Evolutionary conservation across 2,888 invertebrate species (phyloP).

Genomic region (Macrophya annulata): DNA sequence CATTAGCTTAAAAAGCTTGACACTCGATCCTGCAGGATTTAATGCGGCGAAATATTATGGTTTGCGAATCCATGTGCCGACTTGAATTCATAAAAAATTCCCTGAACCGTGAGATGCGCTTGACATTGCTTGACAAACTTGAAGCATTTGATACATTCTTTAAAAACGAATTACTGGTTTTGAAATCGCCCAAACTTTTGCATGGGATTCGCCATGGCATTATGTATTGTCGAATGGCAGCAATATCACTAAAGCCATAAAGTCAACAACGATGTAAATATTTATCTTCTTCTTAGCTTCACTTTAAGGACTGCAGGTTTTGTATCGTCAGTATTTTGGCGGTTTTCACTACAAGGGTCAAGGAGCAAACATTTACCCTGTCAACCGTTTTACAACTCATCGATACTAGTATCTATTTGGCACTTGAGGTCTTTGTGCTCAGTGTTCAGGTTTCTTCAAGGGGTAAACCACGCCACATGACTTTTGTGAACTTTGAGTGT

Average conservation of each 20-base stretch:
- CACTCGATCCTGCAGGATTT: no score
- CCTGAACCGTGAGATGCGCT: neutral
- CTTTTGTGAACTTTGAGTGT: neutral
- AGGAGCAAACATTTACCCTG: neutral
- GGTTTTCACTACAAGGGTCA: neutral
- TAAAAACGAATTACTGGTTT: neutral
- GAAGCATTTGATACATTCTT: neutral
- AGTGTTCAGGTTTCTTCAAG: neutral
- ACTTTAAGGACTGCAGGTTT: neutral
- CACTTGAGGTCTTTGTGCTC: neutral
- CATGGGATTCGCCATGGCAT: neutral
- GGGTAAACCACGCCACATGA: neutral
- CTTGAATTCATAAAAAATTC: no score
- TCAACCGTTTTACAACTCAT: neutral
- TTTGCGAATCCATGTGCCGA: neutral
- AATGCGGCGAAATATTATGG: no score
- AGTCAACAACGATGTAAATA: no score
- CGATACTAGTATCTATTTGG: neutral
- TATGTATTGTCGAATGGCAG: neutral
- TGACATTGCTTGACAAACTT: neutral
- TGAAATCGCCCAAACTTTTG: neutral
- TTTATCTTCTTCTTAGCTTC: neutral
- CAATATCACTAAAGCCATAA: neutral
- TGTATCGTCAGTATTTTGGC: no score
- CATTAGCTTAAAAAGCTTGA: neutral